Base-by-base conservation (phyloP, 2,797 vertebrate species). In the Sebastes trivittatus region DNA sequence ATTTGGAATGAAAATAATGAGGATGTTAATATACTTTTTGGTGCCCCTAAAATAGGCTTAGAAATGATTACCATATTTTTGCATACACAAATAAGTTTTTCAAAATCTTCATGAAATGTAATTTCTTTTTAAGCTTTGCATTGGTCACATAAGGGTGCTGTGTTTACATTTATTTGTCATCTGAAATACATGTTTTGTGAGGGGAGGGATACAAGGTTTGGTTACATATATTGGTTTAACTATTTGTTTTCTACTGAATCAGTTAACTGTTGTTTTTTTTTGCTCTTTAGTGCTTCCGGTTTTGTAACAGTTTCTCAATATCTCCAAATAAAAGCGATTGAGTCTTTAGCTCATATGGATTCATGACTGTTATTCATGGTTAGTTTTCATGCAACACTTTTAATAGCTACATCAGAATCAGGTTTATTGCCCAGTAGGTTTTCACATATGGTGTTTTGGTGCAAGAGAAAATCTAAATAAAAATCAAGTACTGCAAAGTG, bases 311-410 rank as follows among this genome's bases (percentile, higher is more conserved):
- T 78, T 84, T 77, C 46, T 66, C 29, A 56, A 4, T 70, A 69
- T 88, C 72, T 83, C 56, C 71, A 79, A 95, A 92, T 95, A 93
- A 94, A 93, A 29, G 73, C 27, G 6, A 54, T 77, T 70, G 7
- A 68, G 4, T 66, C 6, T 72, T 82, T 66, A 55, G 18, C 78
- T 85, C 32, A 72, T 20, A 20, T 63, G 18, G 13, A 76, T 83
- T 80, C 42, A 32, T 78, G 32, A 20, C 58, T 83, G n/a, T 72
- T 62, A 46, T 81, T 82, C 2, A 34, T 54, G 2, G 3, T 38
- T n/a, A 60, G 11, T 65, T 13, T 49, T 25, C 14, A 67, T 30
- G 2, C 2, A 60, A 72, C 16, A 52, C 3, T 30, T 60, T 34
- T 42, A 7, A 30, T 29, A 30, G 4, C 23, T 54, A 46, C 5